Evolutionary conservation across 2,113 vertebrate species (phyloP).

Genomic region (Erinaceus europaeus): DNA sequence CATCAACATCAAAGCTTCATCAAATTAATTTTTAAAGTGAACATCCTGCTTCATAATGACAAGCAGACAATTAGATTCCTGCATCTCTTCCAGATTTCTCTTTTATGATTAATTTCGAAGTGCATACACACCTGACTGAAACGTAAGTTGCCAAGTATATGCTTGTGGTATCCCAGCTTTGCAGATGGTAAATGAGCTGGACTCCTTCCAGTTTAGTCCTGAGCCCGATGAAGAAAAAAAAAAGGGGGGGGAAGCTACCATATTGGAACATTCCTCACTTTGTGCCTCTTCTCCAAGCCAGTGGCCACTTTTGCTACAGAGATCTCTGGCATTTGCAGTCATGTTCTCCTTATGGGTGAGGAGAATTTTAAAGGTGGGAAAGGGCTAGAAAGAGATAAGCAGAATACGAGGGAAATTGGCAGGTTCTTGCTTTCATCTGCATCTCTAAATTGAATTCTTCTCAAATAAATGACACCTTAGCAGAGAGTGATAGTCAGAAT

Average conservation of each 20-base stretch:
- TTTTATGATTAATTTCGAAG: neutral
- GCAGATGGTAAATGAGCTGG: neutral
- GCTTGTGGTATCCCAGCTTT: neutral
- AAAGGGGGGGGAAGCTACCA: neutral
- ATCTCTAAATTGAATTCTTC: neutral
- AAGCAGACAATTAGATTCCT: neutral
- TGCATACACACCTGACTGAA: neutral
- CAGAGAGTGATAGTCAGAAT: neutral
- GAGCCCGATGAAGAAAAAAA: neutral
- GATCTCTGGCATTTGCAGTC: neutral
- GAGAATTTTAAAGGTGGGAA: neutral
- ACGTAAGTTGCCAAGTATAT: neutral
- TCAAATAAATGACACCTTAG: neutral
- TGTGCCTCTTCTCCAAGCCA: neutral
- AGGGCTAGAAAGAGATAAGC: neutral
- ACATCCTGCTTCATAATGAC: neutral
- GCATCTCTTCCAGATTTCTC: slow-evolving; percentile 5
- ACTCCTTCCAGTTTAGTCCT: neutral
- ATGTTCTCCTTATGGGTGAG: neutral
- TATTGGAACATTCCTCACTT: neutral
- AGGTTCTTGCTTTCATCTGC: neutral
- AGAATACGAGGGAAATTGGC: neutral
- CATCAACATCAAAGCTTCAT: neutral
- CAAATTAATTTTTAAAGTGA: neutral
- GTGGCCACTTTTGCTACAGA: neutral